Evolutionary conservation across 1,140 invertebrate genomes (phyloP).

Genomic region (Charaxes varanes): DNA sequence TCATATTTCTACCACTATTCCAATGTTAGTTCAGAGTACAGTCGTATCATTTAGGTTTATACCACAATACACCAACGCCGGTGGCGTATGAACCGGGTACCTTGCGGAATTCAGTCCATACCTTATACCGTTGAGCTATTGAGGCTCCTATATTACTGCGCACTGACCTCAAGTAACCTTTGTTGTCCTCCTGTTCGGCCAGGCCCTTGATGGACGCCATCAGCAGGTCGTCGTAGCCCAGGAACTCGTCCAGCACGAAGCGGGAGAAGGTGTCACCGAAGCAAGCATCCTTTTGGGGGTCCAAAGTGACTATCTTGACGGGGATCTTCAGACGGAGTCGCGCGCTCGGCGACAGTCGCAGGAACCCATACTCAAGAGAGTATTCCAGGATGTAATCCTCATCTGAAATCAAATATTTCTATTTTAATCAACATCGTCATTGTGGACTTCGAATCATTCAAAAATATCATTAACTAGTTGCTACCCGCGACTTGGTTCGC

Average conservation of each 20-base stretch:
- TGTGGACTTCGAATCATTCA: too few relatives aligned
- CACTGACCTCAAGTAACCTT: conserved; percentile 89
- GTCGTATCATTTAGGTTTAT: too few relatives aligned
- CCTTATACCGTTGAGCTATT: too few relatives aligned
- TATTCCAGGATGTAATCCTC: conserved; percentile 99
- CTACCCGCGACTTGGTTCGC: too few relatives aligned
- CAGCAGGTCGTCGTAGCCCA: conserved; percentile 97
- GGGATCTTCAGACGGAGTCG: conserved; percentile 92
- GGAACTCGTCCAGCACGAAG: conserved; percentile 92
- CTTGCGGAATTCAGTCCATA: too few relatives aligned
- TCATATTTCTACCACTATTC: too few relatives aligned
- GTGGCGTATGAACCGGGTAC: too few relatives aligned
- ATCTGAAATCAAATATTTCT: conserved; percentile 75
- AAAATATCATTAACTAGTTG: too few relatives aligned
- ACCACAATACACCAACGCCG: too few relatives aligned
- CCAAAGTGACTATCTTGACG: conserved; percentile 92
- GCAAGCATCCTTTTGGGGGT: conserved; percentile 91
- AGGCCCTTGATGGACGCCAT: conserved; percentile 97
- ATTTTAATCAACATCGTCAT: too few relatives aligned
- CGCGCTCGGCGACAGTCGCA: conserved; percentile 90
- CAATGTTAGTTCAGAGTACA: too few relatives aligned
- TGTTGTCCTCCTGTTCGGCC: conserved; percentile 97
- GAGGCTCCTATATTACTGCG: too few relatives aligned
- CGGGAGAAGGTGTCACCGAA: conserved; percentile 95
- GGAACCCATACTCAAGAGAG: conserved; percentile 96